Conservation (phyloP, 2,797 vertebrate genomes). For the Vireo griseus region DNA sequence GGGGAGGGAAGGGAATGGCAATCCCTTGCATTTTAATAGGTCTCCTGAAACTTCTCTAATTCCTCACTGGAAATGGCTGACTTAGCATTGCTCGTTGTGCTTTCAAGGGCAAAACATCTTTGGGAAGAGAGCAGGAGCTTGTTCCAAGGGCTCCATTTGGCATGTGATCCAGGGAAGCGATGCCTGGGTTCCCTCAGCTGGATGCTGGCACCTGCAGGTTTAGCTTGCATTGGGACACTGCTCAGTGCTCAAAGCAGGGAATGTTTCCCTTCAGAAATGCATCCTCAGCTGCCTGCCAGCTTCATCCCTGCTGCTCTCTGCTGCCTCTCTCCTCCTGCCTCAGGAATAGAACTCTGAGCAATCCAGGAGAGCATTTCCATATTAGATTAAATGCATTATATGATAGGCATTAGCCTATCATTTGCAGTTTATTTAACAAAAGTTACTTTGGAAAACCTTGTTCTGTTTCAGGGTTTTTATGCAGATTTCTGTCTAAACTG, state of each 20-base stretch:
- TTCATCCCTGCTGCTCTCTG: background rate
- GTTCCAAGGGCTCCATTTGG: background rate
- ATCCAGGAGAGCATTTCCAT: background rate
- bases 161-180: fast-evolving
- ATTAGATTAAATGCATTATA: background rate
- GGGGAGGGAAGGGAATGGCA: background rate
- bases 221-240: background rate
- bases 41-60: background rate
- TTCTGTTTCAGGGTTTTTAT: background rate
- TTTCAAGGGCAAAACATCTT: background rate
- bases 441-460: background rate
- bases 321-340: background rate
- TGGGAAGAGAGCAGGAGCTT: background rate
- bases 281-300: background rate
- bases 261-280: background rate
- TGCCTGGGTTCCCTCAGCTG: background rate
- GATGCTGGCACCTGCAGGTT: background rate
- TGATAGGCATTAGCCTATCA: background rate
- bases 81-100: background rate
- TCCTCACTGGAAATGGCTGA: background rate
- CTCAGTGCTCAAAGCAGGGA: background rate
- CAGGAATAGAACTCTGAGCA: background rate
- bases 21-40: background rate
- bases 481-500: background rate
- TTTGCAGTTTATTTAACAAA: background rate